phyloP scores from a whole-genome alignment of 92 coral and sea anemone species.

The Siderastrea siderea region DNA sequence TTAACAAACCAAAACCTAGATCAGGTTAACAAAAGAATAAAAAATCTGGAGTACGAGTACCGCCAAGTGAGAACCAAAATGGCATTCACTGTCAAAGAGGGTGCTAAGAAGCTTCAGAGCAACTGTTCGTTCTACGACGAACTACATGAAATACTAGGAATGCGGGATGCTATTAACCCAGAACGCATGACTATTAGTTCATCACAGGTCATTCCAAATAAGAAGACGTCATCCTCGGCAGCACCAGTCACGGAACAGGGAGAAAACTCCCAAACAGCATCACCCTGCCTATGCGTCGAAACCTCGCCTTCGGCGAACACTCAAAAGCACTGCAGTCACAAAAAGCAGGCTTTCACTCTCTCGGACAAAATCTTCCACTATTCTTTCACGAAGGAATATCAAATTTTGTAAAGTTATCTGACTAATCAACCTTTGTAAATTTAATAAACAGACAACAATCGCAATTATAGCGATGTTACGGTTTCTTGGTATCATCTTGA shows the following conservation, averaged over 20 bases:
- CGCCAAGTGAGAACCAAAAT: conserved; percentile 33
- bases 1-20: conserved; percentile 25
- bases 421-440: conserved; percentile 36
- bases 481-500: conserved; percentile 26
- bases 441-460: conserved; percentile 23
- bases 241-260: background rate
- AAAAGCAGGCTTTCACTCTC: conserved; percentile 35
- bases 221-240: conserved; percentile 3
- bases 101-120: conserved; percentile 38
- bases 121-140: conserved; percentile 54
- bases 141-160: conserved; percentile 51
- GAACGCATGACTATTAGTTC: conserved; percentile 4
- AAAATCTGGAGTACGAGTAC: conserved; percentile 37
- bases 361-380: conserved; percentile 23
- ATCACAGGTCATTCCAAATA: conserved; percentile 23
- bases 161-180: conserved; percentile 64
- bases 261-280: background rate
- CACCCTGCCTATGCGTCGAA: conserved; percentile 3
- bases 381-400: conserved; percentile 51
- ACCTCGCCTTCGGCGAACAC: conserved; percentile 14
- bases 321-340: conserved; percentile 1
- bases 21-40: conserved; percentile 27
- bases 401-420: conserved; percentile 24
- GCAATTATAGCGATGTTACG: conserved; percentile 47
- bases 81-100: conserved; percentile 56